These are phyloP conservation scores for Argyra leucocephala DNA, from an alignment of 2,888 invertebrate species.

Conservation along the genomic window DNA sequence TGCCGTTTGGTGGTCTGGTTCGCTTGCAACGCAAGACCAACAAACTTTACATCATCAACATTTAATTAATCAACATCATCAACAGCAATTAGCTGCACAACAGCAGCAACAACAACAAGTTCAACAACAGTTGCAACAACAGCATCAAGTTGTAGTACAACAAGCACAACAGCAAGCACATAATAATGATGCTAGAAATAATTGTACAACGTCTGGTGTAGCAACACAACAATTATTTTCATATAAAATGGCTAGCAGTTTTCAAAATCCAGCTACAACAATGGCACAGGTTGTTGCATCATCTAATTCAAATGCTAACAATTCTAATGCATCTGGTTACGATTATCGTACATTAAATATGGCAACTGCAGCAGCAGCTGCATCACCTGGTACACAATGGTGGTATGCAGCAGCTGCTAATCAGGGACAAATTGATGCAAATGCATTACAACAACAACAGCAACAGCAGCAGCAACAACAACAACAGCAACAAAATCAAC, in stretches of 20 bases:
- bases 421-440: constrained; percentile 48
- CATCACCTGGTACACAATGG: constrained; percentile 62
- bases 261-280: constrained; percentile 61
- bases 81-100: constrained; percentile 46
- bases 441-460: constrained; percentile 51
- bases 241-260: constrained; percentile 79
- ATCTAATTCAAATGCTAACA: constrained; percentile 45
- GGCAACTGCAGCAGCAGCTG: constrained; percentile 45
- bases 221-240: constrained; percentile 67
- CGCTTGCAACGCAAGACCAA: constrained; percentile 46
- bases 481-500: constrained; percentile 39
- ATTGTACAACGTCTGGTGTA: constrained; percentile 51
- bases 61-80: constrained; percentile 48
- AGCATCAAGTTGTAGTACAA: constrained; percentile 44
- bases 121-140: constrained; percentile 42
- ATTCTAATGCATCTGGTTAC: constrained; percentile 54
- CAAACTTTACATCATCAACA: constrained; percentile 46
- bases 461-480: constrained; percentile 48
- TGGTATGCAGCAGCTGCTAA: constrained; percentile 58
- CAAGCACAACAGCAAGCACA: constrained; percentile 45
- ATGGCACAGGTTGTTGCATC: constrained; percentile 56
- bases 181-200: constrained; percentile 47
- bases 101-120: constrained; percentile 44
- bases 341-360: constrained; percentile 61
- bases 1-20: constrained; percentile 51